Conservation (phyloP, 2,113 vertebrate species). For the Falco punctatus region DNA sequence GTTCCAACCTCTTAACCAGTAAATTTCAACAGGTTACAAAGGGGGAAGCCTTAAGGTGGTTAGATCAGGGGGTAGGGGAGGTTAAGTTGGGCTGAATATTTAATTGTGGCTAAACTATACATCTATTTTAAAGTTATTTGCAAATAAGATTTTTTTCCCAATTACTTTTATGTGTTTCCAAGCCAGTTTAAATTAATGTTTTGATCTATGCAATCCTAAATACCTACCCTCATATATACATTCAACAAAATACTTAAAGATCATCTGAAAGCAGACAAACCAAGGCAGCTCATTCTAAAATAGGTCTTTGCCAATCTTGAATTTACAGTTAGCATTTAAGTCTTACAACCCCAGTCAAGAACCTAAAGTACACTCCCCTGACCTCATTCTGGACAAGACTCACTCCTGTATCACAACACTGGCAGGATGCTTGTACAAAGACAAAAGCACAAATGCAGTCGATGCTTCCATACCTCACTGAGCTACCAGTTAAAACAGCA, state of each 20-base stretch:
- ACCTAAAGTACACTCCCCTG: not conserved
- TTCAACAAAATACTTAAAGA: not conserved
- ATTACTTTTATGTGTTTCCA: not conserved
- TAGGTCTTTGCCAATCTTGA: not conserved
- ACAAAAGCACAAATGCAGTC: fast-evolving
- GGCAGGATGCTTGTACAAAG: not conserved
- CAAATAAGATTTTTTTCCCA: not conserved
- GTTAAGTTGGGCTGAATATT: not conserved
- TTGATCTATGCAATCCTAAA: not conserved
- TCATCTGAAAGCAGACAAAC: not conserved
- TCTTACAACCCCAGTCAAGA: not conserved
- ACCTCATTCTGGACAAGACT: not conserved
- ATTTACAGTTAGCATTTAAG: not conserved
- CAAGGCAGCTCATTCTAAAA: not conserved
- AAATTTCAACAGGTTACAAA: not conserved
- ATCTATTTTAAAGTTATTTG: not conserved
- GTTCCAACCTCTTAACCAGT: not conserved
- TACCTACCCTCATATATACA: not conserved
- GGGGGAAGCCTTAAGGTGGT: not conserved
- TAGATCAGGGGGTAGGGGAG: not conserved
- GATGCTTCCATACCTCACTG: not conserved
- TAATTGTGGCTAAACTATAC: not conserved
- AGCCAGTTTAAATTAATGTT: not conserved
- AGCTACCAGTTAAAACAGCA: not conserved
- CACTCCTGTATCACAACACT: not conserved